Conservation (phyloP, 2,113 vertebrate species). For the Callocephalon fimbriatum region DNA sequence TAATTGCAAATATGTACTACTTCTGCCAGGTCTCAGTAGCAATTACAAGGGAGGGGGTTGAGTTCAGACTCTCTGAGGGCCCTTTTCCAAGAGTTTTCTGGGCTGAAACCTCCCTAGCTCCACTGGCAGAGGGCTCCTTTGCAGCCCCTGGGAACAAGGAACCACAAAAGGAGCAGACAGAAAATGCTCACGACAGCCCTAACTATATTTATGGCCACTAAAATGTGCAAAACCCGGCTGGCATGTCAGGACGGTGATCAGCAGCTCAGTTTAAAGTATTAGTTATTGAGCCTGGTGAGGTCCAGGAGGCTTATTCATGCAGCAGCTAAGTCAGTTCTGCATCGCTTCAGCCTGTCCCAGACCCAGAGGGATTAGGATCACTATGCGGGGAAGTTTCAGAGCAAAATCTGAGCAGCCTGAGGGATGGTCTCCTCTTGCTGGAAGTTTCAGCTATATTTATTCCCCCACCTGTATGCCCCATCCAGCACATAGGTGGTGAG, state of each 20-base stretch:
- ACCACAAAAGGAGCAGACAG: neutral
- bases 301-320: neutral
- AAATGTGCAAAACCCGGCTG: neutral
- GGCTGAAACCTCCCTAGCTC: neutral
- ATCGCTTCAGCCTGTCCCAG: neutral
- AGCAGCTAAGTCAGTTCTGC: slow-evolving; percentile 3
- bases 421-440: neutral
- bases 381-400: neutral
- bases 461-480: neutral
- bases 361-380: neutral
- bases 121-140: neutral
- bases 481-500: neutral
- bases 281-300: neutral
- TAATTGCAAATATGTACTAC: neutral
- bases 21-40: neutral
- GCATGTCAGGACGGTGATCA: neutral
- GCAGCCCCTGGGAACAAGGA: neutral
- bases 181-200: neutral
- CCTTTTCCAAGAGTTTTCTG: neutral
- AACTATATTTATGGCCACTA: neutral
- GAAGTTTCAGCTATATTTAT: neutral
- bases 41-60: neutral
- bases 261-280: neutral
- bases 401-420: neutral
- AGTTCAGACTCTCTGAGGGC: neutral